A percentile compares a stretch with the other conserved stretches of the same genome.
phyloP scores from a whole-genome alignment of 2,797 vertebrate genomes.

The Eospalax fontanierii region DNA sequence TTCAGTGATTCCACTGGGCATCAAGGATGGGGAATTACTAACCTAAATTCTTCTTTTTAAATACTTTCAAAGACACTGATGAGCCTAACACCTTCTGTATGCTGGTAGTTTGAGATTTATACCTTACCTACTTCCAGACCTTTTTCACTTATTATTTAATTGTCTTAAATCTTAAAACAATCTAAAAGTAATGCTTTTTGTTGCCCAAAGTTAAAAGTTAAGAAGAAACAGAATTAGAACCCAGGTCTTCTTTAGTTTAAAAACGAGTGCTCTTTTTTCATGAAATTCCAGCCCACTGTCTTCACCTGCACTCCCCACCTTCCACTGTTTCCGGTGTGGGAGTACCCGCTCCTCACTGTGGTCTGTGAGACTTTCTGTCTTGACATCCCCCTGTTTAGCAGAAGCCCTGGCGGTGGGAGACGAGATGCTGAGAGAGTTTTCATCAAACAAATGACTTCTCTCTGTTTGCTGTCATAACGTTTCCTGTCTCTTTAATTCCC shows the following conservation, averaged over 20 bases:
- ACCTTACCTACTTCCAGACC: not conserved
- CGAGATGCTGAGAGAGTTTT: not conserved
- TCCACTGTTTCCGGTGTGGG: not conserved
- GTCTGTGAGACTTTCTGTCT: not conserved
- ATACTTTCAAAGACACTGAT: not conserved
- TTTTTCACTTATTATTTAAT: conserved; percentile 26
- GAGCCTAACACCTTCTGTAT: not conserved
- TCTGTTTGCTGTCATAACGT: not conserved
- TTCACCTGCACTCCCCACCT: accelerated
- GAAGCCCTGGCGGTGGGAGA: not conserved
- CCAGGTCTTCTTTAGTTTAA: not conserved
- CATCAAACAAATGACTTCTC: conserved; percentile 20
- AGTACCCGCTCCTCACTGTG: not conserved
- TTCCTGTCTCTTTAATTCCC: not conserved
- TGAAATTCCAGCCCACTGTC: not conserved
- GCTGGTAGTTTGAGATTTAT: not conserved
- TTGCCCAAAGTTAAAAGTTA: not conserved
- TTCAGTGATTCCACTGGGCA: not conserved
- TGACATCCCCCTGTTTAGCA: not conserved
- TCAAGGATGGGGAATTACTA: not conserved
- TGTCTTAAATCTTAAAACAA: conserved; percentile 19
- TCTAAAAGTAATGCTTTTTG: not conserved
- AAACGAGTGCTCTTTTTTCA: not conserved
- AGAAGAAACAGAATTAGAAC: conserved; percentile 26
- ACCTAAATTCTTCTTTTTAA: not conserved